Evolutionary conservation across 1,140 invertebrate species (phyloP).

Genomic region (Rhagoletis pomonella): DNA sequence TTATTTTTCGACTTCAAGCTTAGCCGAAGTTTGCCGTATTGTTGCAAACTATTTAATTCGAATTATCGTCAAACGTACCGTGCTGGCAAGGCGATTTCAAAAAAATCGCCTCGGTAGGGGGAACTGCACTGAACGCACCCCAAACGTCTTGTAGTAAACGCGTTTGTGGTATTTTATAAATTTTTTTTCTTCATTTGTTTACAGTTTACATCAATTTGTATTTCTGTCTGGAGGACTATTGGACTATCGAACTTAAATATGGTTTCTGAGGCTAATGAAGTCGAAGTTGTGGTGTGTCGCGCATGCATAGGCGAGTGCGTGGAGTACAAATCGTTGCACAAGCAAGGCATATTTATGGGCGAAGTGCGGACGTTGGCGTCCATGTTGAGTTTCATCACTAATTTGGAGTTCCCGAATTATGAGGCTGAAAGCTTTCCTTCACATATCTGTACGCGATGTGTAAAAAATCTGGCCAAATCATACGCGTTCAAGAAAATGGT

Average conservation of each 20-base stretch:
- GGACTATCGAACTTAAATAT: conserved; percentile 52
- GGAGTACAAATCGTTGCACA: conserved; percentile 57
- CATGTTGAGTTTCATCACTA: conserved; percentile 61
- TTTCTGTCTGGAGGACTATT: conserved; percentile 1
- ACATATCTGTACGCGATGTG: conserved; percentile 65
- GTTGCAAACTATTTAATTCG: too few relatives aligned
- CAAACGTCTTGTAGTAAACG: background rate
- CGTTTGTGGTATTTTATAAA: background rate
- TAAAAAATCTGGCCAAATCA: conserved; percentile 65
- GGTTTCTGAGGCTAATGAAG: conserved; percentile 2
- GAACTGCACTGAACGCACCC: background rate
- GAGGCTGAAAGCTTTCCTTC: conserved; percentile 62
- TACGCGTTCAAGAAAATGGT: conserved; percentile 70
- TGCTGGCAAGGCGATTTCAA: too few relatives aligned
- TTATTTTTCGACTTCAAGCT: too few relatives aligned
- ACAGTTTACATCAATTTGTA: conserved; percentile 54
- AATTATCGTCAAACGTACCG: too few relatives aligned
- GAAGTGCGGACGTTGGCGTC: conserved; percentile 61
- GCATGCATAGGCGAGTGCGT: conserved; percentile 59
- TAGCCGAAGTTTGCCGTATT: too few relatives aligned
- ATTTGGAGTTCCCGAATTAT: conserved; percentile 60
- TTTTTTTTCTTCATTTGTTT: conserved; percentile 53
- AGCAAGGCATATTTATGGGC: conserved; percentile 57
- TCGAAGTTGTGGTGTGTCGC: conserved; percentile 65
- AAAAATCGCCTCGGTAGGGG: too few relatives aligned